Evolutionary conservation across 2,888 invertebrate species (phyloP).

Genomic region (Drosophila koepferae): DNA sequence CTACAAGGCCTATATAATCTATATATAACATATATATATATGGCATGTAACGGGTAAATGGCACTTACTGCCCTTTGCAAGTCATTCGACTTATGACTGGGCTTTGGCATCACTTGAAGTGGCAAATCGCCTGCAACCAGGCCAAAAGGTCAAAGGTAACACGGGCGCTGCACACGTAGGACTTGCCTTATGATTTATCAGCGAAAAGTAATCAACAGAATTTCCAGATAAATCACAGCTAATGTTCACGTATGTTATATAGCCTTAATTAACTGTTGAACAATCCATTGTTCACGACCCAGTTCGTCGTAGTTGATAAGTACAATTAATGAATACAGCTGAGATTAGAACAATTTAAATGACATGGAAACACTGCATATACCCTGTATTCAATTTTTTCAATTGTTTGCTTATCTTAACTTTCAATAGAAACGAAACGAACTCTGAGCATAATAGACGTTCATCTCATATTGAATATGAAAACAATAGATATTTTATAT

Average conservation of each 20-base stretch:
- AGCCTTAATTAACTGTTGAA: constrained; percentile 3
- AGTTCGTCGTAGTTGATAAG: constrained; percentile 23
- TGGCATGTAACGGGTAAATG: constrained; percentile 34
- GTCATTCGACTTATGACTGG: constrained; percentile 13
- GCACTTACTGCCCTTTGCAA: constrained; percentile 15
- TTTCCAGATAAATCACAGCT: constrained; percentile 11
- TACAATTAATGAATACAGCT: not conserved
- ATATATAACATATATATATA: constrained; percentile 9
- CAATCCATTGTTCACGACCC: constrained; percentile 7
- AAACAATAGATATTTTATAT: not conserved
- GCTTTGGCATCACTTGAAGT: constrained; percentile 15
- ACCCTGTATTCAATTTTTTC: not conserved
- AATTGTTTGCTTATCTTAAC: not conserved
- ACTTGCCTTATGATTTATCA: not conserved
- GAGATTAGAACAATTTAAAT: constrained; percentile 12
- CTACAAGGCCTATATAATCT: constrained; percentile 9
- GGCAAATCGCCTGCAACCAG: constrained; percentile 38
- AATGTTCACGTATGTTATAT: constrained; percentile 7
- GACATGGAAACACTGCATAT: not conserved
- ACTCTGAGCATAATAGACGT: no score
- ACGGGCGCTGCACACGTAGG: not conserved
- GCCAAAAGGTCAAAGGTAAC: constrained; percentile 62
- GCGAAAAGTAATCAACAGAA: not conserved
- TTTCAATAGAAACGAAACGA: not conserved
- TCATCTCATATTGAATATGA: not conserved